Evolutionary conservation across 2,797 vertebrate species (phyloP).

Genomic region (Echeneis naucrates): DNA sequence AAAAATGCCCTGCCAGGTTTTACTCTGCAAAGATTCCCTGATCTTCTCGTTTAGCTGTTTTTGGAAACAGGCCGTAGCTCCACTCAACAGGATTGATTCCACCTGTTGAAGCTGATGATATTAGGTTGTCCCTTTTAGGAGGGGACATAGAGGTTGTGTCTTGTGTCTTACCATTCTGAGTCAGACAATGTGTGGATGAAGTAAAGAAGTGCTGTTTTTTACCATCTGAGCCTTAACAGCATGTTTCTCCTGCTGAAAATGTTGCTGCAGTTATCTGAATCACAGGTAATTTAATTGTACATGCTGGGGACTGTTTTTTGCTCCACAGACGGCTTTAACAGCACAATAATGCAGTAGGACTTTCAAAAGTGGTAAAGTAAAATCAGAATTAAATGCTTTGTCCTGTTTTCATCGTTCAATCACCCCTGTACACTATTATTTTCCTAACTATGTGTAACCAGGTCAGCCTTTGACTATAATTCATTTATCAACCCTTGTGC

Average conservation of each 20-base stretch:
- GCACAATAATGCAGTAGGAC: not conserved
- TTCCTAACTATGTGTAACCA: constrained; percentile 37
- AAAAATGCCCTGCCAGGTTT: not conserved
- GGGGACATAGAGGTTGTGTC: too few relatives aligned
- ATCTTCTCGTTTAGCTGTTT: constrained; percentile 6
- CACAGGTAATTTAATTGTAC: not conserved
- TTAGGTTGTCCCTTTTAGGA: not conserved
- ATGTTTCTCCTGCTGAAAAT: not conserved
- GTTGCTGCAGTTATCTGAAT: not conserved
- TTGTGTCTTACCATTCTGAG: not conserved
- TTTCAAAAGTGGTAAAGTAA: not conserved
- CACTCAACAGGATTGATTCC: not conserved
- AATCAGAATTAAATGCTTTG: not conserved
- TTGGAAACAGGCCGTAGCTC: not conserved
- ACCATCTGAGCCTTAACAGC: not conserved
- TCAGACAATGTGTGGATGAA: not conserved
- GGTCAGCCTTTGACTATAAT: constrained; percentile 51
- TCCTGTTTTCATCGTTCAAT: not conserved
- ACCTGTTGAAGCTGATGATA: constrained; percentile 27
- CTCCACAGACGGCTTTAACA: not conserved
- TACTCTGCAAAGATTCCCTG: not conserved
- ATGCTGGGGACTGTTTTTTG: not conserved
- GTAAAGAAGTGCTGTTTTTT: not conserved
- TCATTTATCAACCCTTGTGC: constrained; percentile 24
- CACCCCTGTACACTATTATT: not conserved